Evolutionary conservation across 2,797 vertebrate species (phyloP).

Genomic region (Erpetoichthys calabaricus): DNA sequence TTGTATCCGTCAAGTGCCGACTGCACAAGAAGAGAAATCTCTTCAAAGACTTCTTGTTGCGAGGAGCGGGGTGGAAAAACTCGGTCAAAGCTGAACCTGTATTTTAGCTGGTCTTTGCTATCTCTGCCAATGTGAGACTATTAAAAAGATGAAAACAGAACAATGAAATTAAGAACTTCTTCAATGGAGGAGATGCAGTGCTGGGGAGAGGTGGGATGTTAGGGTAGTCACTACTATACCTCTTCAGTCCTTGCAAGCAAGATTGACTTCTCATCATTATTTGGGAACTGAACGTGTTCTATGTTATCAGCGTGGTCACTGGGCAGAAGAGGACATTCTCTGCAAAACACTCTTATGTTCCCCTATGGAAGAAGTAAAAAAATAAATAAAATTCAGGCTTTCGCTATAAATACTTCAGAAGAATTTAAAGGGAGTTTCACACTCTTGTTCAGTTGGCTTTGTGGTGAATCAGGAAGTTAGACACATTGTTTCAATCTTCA

Average conservation of each 20-base stretch:
- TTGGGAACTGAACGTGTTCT: slow-evolving; percentile 42
- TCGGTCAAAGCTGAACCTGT: slow-evolving; percentile 72
- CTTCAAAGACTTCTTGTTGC: slow-evolving; percentile 72
- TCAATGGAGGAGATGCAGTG: not conserved
- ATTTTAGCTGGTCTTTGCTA: slow-evolving; percentile 50
- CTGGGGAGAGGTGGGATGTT: not conserved
- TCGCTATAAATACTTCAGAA: not conserved
- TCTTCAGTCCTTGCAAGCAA: slow-evolving; percentile 55
- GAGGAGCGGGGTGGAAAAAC: slow-evolving; percentile 57
- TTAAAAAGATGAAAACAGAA: not conserved
- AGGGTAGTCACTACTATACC: slow-evolving; percentile 29
- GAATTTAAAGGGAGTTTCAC: too few species aligned
- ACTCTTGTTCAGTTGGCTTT: too few species aligned
- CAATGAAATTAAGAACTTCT: not conserved
- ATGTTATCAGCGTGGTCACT: slow-evolving; percentile 26
- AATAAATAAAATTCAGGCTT: not conserved
- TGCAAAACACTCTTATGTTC: slow-evolving; percentile 80
- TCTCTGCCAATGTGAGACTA: slow-evolving; percentile 62
- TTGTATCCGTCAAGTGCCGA: slow-evolving; percentile 79
- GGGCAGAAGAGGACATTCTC: slow-evolving; percentile 57
- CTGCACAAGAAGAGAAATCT: slow-evolving; percentile 75
- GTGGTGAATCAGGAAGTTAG: too few species aligned
- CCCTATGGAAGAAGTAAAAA: slow-evolving; percentile 37
- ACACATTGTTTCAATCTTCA: too few species aligned
- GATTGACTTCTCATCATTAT: slow-evolving; percentile 40